phyloP scores from a whole-genome alignment of 2,888 invertebrate genomes.

The Eristalis pertinax region DNA sequence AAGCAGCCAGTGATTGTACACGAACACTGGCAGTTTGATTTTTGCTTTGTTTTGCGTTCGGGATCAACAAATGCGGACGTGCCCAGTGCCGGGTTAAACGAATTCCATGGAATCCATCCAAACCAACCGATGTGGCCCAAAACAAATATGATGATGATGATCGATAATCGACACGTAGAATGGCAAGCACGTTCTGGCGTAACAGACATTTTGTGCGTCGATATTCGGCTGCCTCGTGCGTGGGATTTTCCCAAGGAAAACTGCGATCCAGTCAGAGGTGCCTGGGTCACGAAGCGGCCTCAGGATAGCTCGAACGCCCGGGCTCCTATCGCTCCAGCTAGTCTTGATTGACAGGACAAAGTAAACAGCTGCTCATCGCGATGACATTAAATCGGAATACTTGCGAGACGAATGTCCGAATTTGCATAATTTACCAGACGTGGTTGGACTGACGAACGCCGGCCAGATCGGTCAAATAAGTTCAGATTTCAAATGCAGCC shows the following conservation, averaged over 20 bases:
- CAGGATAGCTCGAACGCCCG: neutral
- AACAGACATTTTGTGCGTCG: neutral
- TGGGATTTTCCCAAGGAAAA: neutral
- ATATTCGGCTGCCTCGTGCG: neutral
- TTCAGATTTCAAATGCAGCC: constrained; percentile 39
- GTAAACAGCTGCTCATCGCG: constrained; percentile 6
- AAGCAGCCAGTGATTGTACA: neutral
- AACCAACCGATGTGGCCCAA: neutral
- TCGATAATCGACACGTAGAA: constrained; percentile 18
- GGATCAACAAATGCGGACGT: constrained; percentile 22
- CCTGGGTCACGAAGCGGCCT: neutral
- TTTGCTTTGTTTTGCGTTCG: constrained; percentile 2
- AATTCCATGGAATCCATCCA: constrained; percentile 10
- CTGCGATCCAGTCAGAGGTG: neutral
- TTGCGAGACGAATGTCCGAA: neutral
- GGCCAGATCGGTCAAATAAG: constrained; percentile 17
- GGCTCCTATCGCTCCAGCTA: neutral
- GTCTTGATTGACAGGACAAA: neutral
- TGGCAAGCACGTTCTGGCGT: constrained; percentile 40
- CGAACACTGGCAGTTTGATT: constrained; percentile 3
- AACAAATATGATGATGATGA: neutral
- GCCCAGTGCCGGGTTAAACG: neutral
- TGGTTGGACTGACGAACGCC: constrained; percentile 12
- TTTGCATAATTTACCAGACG: constrained; percentile 48
- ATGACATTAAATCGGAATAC: neutral